Evolutionary conservation across 2,888 invertebrate species (phyloP), one percentile per base, ranked within the genome.

Genomic region (Nebria salina): DNA sequence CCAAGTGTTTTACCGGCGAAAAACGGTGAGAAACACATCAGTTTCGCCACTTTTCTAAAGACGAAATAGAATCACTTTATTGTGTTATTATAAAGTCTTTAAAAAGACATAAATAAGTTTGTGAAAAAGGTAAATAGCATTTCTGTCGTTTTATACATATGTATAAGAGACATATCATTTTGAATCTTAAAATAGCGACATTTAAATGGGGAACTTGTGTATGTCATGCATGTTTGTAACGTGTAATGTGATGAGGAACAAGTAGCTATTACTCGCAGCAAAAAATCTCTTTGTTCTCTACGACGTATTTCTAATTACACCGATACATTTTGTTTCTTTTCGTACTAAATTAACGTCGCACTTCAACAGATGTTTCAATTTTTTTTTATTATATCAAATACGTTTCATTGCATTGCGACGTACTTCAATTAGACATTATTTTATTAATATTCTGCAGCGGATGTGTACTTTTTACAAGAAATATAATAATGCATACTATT

Each of bases 221-320:
- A 54, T 54, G 54, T 54, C 54, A 54, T 54, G 54, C 13, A 54
- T 54, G 54, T 54, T 54, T 54, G 54, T 54, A 11, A 54, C 54
- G 54, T 8, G 54, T 54, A 54, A 54, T 54, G 54, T 54, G 54
- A 54, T 54, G 54, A 54, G 54, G 54, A 54, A 54, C 54, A 54
- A 54, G 54, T 6, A 54, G 54, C 54, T 54, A 54, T 54, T 54
- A 54, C 8, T 8, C 54, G 54, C 4, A 54, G 54, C 11, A 11
- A 54, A 54, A 54, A 54, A 54, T 54, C 54, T 54, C 54, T 54
- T 54, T 54, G 54, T 54, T 54, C 54, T 54, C 54, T 54, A 54
- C 4, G 13, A 54, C 54, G 54, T 54, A 8, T 54, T 54, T 54
- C 11, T 54, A 54, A 54, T 54, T 54, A 54, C 8, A 1, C 54